Percentiles rank a stretch among this genome's conserved stretches.
Conservation (phyloP, 2,888 invertebrate species). For the Machimus atricapillus region DNA sequence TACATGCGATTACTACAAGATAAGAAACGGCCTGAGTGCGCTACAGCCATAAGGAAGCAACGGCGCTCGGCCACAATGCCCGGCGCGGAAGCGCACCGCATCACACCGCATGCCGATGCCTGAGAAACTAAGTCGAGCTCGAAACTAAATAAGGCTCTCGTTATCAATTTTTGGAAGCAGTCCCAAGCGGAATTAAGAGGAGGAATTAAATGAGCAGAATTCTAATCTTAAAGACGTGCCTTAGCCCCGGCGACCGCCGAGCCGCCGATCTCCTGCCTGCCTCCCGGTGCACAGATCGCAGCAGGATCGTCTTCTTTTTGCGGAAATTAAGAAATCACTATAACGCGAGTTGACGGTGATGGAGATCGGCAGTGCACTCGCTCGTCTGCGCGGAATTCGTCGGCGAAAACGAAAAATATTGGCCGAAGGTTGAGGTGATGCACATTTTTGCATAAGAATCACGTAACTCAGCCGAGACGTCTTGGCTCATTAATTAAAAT, state of each 20-base stretch:
- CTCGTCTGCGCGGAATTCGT: background rate
- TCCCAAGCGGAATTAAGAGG: constrained; percentile 12
- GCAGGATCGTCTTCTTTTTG: constrained; percentile 14
- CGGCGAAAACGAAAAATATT: background rate
- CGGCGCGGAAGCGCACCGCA: background rate
- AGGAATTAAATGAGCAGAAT: constrained; percentile 36
- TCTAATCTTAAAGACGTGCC: constrained; percentile 38
- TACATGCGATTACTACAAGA: constrained; percentile 50
- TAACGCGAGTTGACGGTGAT: constrained; percentile 26
- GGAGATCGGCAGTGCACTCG: background rate
- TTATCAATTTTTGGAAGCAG: constrained; percentile 37
- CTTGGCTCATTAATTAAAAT: constrained; percentile 38
- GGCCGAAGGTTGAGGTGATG: constrained; percentile 18
- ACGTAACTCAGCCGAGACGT: constrained; percentile 27
- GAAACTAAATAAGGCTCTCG: background rate
- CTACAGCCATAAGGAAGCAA: constrained; percentile 25
- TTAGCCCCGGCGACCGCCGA: background rate
- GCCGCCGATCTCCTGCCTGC: background rate
- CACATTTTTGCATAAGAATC: constrained; percentile 22
- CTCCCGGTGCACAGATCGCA: background rate
- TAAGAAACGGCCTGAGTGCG: constrained; percentile 40
- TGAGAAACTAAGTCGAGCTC: background rate
- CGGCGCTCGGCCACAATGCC: constrained; percentile 20
- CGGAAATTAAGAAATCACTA: constrained; percentile 35
- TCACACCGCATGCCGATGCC: background rate